phyloP scores from a whole-genome alignment of 2,797 vertebrate species.

The Psittacula echo region DNA sequence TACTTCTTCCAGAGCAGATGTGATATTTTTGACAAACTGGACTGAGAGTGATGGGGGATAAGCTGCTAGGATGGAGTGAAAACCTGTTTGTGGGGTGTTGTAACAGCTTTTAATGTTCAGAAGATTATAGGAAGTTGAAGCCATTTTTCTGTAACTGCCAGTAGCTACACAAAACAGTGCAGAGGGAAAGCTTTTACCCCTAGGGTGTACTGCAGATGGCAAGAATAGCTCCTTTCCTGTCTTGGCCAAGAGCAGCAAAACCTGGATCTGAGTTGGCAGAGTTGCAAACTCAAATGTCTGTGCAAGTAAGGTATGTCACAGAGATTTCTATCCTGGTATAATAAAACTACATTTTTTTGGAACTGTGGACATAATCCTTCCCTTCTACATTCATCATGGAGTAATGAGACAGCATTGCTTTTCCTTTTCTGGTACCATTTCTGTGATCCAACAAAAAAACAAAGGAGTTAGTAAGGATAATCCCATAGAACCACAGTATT shows the following conservation, averaged over 20 bases:
- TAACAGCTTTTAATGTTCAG: neutral
- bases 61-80: neutral
- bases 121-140: neutral
- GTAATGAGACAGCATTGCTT: neutral
- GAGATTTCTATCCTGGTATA: neutral
- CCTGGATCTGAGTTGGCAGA: neutral
- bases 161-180: rapidly evolving
- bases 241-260: neutral
- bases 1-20: neutral
- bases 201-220: neutral
- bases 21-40: neutral
- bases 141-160: neutral
- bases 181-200: neutral
- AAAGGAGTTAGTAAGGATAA: neutral
- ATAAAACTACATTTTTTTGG: neutral
- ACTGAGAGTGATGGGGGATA: neutral
- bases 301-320: neutral
- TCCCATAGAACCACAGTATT: neutral
- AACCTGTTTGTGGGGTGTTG: neutral
- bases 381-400: neutral
- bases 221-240: neutral
- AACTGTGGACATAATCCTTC: neutral
- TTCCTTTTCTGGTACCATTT: neutral
- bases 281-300: neutral
- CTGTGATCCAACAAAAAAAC: neutral